Conservation (phyloP, 1,140 invertebrate genomes). For the Camponotus pennsylvanicus region DNA sequence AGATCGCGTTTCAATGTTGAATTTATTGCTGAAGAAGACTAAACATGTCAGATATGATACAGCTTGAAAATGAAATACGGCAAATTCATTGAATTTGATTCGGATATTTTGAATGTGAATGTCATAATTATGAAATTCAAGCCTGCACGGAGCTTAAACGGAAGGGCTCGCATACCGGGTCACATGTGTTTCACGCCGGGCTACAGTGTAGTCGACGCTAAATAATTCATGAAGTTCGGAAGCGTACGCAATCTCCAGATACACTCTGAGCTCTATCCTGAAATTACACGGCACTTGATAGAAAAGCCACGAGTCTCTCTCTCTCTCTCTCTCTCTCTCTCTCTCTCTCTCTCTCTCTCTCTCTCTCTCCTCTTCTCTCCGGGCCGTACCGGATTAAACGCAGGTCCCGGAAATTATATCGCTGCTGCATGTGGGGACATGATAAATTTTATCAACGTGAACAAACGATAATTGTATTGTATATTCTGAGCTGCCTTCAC, state of each 20-base stretch:
- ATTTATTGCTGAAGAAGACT: not conserved
- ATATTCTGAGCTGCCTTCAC: not conserved
- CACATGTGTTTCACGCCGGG: not conserved
- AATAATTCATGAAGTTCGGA: constrained; percentile 52
- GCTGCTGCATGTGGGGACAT: constrained; percentile 21
- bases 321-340: not conserved
- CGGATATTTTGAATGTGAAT: not conserved
- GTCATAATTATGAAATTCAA: constrained; percentile 32
- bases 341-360: too few species aligned
- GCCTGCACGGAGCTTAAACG: constrained; percentile 1
- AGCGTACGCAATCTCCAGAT: constrained; percentile 6
- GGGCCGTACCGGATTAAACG: constrained; percentile 33
- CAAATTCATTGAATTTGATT: not conserved
- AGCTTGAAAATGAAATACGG: not conserved
- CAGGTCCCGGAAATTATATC: constrained; percentile 32
- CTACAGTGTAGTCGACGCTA: not conserved
- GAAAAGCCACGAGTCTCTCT: not conserved
- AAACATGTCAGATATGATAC: too few species aligned
- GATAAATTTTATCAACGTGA: constrained; percentile 57
- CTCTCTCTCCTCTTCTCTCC: not conserved
- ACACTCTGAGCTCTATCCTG: not conserved
- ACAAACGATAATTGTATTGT: constrained; percentile 44
- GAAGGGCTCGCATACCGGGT: not conserved
- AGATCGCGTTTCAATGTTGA: too few species aligned
- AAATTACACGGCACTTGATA: constrained; percentile 41